These are phyloP conservation scores for Parapsyche elsis DNA, from an alignment of 1,140 invertebrate genomes.

Conservation along the genomic window DNA sequence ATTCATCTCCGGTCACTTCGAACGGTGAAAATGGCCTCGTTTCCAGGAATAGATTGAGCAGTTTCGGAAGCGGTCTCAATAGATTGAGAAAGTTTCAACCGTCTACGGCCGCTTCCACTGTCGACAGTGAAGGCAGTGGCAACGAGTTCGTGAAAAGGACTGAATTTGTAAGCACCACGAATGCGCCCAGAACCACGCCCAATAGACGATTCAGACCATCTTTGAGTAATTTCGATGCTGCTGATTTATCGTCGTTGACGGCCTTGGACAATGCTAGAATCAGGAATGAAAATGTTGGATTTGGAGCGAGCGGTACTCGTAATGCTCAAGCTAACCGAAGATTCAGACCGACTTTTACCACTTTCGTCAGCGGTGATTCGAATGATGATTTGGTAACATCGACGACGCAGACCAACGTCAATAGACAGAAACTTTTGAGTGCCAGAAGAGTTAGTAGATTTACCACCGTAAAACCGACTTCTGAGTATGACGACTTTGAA, in stretches of 20 bases:
- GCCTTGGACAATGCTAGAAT: constrained; percentile 58
- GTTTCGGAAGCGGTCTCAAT: neutral
- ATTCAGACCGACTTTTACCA: constrained; percentile 50
- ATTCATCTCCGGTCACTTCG: neutral
- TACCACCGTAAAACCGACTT: constrained; percentile 30
- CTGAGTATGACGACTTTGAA: constrained; percentile 36
- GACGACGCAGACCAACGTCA: constrained; percentile 13
- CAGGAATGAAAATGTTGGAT: constrained; percentile 33
- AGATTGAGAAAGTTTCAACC: constrained; percentile 42
- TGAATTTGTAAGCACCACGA: constrained; percentile 46
- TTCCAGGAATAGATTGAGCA: constrained; percentile 1
- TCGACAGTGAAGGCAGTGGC: constrained; percentile 38
- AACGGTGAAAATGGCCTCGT: constrained; percentile 36
- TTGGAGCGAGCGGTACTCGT: constrained; percentile 28
- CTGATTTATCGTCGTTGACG: constrained; percentile 62
- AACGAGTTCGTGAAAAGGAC: constrained; percentile 49
- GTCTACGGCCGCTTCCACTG: neutral
- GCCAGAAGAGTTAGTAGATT: constrained; percentile 41
- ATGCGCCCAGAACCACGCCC: constrained; percentile 36
- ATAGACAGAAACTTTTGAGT: constrained; percentile 34
- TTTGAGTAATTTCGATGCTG: constrained; percentile 55
- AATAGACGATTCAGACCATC: constrained; percentile 56
- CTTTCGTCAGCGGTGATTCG: constrained; percentile 41
- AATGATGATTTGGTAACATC: neutral
- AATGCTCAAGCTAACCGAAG: constrained; percentile 48